Base-by-base conservation (phyloP, 2,888 invertebrate genomes). In the Nycteola revayana region DNA sequence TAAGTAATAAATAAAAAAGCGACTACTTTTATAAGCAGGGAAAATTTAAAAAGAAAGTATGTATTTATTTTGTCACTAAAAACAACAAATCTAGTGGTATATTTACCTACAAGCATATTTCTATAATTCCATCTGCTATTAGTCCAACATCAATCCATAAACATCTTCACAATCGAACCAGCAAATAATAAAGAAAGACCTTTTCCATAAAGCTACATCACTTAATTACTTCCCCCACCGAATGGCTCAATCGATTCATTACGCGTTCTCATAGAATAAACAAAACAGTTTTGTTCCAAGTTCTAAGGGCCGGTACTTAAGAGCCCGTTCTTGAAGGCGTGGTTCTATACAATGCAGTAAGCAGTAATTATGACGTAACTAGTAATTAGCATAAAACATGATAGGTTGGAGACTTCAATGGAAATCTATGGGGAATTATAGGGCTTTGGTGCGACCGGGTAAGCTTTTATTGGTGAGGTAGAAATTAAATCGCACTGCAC, bases 141-240 rank as follows among this genome's bases (percentile, higher is more conserved):
- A n/a, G n/a, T n/a, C 2, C 14, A 14, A 14, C 3, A 14, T 14
- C 14, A 14, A 14, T 14, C n/a, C n/a, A n/a, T 14, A 21, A 21
- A 21, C 21, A n/a, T n/a, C n/a, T 21, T n/a, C 7, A 21, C 2
- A 21, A 21, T 5, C 21, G 21, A 21, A 3, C 18, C 22, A 34
- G 29, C 34, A 22, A 22, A 32, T 31, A 17, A 33, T 32, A 25
- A 8, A 24, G 9, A 9, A 10, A 28, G 9, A 3, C 21, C 21
- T 21, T 18, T 18, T 21, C 9, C 28, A 48, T 36, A 54, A 58
- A 57, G 54, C 52, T 50, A 49, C 54, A 67, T 69, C 60, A 64
- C 69, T 79, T 81, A 85, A 84, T 82, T 82, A 71, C 79, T 75
- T 79, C 79, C 83, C 79, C 64, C 61, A 66, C 60, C 52, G 48